Evolutionary conservation across 2,888 invertebrate species (phyloP), one percentile per base, ranked within the genome.

Genomic region (Aphelenchoides bicaudatus): DNA sequence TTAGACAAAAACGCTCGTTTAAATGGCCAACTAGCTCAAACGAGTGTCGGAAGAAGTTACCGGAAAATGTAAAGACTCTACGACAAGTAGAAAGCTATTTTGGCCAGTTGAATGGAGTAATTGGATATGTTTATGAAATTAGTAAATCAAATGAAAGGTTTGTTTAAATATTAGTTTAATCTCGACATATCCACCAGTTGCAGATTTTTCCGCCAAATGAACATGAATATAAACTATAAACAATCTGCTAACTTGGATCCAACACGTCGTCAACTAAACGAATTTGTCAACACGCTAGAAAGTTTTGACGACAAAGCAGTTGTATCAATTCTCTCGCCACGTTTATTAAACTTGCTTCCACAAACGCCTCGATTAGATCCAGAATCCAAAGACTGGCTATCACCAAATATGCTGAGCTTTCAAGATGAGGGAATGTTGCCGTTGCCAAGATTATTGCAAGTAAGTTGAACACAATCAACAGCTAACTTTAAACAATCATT

Each of bases 301-400:
- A 37, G n/a, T 2, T 51, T 23, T 28, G 52, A 51, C 37, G 52
- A 51, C 52, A 51, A 51, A 30, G 27, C 21, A 16, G 52, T 51
- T 10, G 37, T 51, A n/a, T 23, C 21, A 19, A 51, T 51, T 28
- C 25, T 51, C 2, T 46, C 39, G 16, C 52, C 52, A 16, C 37
- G 39, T 19, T 39, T 51, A 1, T 28, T 51, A 21, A 51, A 51
- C 25, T 28, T 51, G n/a, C 31, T 51, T 19, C 43, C 43, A 43
- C 21, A 51, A 39, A 16, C 31, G n/a, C 52, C 13, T 19, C 43
- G 21, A 8, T 19, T 21, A 19, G 52, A 51, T 51, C 52, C 52
- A 10, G 52, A 51, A 2, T 51, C 52, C 2, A 51, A 51, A 28
- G 38, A 39, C 19, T 51, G 37, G 19, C 31, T 51, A n/a, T 51